These are phyloP conservation scores for Pardosa pseudoannulata DNA, from an alignment of 2,888 invertebrate genomes.

Conservation along the genomic window DNA sequence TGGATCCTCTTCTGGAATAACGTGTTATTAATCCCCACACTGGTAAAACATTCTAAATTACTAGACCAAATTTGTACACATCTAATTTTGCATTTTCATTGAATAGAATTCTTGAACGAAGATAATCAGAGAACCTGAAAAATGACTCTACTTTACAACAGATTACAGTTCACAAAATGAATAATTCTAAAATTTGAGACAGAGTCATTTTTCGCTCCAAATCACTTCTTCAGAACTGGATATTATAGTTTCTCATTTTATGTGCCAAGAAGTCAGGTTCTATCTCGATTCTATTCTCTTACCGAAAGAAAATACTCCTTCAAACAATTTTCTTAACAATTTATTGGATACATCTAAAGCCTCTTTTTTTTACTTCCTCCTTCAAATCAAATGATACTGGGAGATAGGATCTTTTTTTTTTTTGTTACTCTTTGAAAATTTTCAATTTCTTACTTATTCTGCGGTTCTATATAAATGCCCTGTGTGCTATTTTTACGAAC, in stretches of 20 bases:
- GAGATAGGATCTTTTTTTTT: neutral
- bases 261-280: neutral
- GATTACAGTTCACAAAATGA: too few relatives aligned
- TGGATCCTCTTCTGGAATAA: too few relatives aligned
- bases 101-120: too few relatives aligned
- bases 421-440: neutral
- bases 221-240: neutral
- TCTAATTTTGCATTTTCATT: too few relatives aligned
- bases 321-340: constrained; percentile 1
- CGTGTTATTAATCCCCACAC: too few relatives aligned
- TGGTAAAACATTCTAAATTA: too few relatives aligned
- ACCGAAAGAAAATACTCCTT: neutral
- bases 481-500: constrained; percentile 48
- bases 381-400: neutral
- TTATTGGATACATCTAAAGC: neutral
- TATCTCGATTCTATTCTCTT: neutral
- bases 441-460: constrained; percentile 5
- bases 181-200: too few relatives aligned
- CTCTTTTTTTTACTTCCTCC: neutral
- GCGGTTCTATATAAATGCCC: constrained; percentile 39
- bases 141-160: too few relatives aligned
- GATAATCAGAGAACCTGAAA: too few relatives aligned
- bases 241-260: neutral
- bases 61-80: too few relatives aligned
- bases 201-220: neutral